phyloP scores from a whole-genome alignment of 2,888 invertebrate species.

The Hypselothyrea guttata region DNA sequence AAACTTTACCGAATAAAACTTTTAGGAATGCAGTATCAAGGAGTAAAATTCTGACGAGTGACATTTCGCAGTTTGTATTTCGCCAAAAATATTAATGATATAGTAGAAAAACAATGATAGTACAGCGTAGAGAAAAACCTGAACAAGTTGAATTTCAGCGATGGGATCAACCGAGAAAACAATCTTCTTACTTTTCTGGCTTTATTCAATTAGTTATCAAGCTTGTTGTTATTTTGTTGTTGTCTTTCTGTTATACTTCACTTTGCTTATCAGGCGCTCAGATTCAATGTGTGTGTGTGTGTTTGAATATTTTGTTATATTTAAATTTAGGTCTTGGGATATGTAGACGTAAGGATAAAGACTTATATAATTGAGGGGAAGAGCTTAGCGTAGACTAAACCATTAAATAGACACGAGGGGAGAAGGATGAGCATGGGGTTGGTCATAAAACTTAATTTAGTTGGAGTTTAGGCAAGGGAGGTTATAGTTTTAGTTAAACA shows the following conservation, averaged over 20 bases:
- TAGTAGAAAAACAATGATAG: too few relatives aligned
- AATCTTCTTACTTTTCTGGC: background rate
- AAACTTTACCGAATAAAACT: too few relatives aligned
- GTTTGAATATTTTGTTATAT: background rate
- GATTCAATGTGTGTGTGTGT: slow-evolving; percentile 4
- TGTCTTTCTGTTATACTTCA: background rate
- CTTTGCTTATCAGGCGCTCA: background rate
- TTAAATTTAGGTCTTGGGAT: background rate
- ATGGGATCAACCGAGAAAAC: too few relatives aligned
- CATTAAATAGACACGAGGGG: background rate
- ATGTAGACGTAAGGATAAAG: too few relatives aligned
- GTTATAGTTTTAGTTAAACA: slow-evolving; percentile 28
- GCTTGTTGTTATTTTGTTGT: background rate
- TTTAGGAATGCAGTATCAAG: too few relatives aligned
- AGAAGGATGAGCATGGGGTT: background rate
- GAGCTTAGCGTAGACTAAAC: too few relatives aligned
- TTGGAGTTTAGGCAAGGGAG: slow-evolving; percentile 30
- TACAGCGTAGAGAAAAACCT: too few relatives aligned
- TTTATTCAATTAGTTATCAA: background rate
- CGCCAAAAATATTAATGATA: too few relatives aligned
- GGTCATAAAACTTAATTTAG: background rate
- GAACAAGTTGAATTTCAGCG: too few relatives aligned
- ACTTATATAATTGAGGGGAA: too few relatives aligned
- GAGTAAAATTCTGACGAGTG: too few relatives aligned
- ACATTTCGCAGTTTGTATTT: too few relatives aligned